Base-by-base conservation (phyloP, 2,797 vertebrate genomes). In the Halcyon badia region DNA sequence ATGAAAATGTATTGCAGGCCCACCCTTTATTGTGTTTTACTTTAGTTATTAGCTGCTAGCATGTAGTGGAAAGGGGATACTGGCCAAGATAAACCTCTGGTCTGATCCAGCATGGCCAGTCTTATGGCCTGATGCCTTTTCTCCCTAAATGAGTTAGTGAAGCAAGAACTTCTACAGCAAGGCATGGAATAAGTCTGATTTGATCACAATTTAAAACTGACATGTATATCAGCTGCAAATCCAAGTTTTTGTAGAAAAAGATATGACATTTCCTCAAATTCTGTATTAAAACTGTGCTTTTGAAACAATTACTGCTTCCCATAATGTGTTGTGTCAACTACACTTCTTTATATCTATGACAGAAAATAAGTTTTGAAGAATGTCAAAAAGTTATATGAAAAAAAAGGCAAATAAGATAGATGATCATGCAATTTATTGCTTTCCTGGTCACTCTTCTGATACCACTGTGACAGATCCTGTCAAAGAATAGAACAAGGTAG, bases 271-370 rank as follows among this genome's bases (percentile, higher is more conserved):
- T 66, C 31, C 28, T 83, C 19, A 81, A 79, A 58, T 62, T 84
- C 21, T 51, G 21, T 46, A 70, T 85, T 94, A 80, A 80, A 84
- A 84, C 22, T 16, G 9, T 57, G 11, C 12, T 68, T 93, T 64
- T 78, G 41, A 87, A 85, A 15, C 14, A 83, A 56, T 65, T 83
- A 61, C 3, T 76, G 17, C 11, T 62, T 84, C 82, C 33, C 26
- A 49, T 5, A 41, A 22, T 0, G 0, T 22, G 6, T 83, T 86
- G 8, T 77, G 19, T 87, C 60, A 90, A n/a, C 11, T 0, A 0
- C 24, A n/a, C 46, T 16, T 90, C n/a, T 11, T 22, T 37, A 4
- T 42, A 20, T 10, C 3, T 28, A 10, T 37, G 64, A 66, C 26
- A 92, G 58, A 84, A 81, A 70, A 64, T 31, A 52, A 39, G 9